Percentiles rank a stretch among this genome's conserved stretches.
phyloP scores from a whole-genome alignment of 2,113 vertebrate species.

The Rhipidura dahli region DNA sequence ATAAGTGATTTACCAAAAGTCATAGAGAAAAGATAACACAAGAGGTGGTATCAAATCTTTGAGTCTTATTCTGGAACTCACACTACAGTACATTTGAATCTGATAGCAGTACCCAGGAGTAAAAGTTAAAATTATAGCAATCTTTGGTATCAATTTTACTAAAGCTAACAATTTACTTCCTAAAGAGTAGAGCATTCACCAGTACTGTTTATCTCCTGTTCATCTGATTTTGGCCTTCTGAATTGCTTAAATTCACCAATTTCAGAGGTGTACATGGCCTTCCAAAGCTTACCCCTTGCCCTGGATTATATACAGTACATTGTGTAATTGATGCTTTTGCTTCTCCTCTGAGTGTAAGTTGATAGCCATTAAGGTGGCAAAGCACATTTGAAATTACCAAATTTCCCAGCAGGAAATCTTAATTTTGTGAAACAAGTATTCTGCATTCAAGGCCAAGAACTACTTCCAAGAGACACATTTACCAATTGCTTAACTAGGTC shows the following conservation, averaged over 20 bases:
- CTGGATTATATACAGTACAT: background rate
- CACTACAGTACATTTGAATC: background rate
- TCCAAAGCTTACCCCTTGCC: background rate
- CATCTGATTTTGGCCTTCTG: background rate
- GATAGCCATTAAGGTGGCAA: background rate
- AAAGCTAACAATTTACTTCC: background rate
- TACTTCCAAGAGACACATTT: constrained; percentile 44
- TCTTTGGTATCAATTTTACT: background rate
- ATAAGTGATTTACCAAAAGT: background rate
- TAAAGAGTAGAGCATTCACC: background rate
- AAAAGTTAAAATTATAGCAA: background rate
- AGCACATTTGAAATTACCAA: background rate
- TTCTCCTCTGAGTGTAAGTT: background rate
- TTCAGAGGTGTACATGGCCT: background rate
- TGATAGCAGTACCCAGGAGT: background rate
- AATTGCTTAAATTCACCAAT: background rate
- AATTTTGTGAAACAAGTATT: constrained; percentile 38
- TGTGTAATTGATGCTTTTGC: background rate
- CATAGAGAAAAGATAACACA: background rate
- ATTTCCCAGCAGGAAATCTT: constrained; percentile 29
- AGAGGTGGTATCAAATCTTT: background rate
- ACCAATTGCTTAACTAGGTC: background rate
- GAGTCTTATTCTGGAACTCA: background rate
- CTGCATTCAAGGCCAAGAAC: background rate
- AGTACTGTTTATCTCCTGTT: background rate